These are phyloP conservation scores for Halichoerus grypus DNA, from an alignment of 2,113 vertebrate genomes.

Conservation along the genomic window DNA sequence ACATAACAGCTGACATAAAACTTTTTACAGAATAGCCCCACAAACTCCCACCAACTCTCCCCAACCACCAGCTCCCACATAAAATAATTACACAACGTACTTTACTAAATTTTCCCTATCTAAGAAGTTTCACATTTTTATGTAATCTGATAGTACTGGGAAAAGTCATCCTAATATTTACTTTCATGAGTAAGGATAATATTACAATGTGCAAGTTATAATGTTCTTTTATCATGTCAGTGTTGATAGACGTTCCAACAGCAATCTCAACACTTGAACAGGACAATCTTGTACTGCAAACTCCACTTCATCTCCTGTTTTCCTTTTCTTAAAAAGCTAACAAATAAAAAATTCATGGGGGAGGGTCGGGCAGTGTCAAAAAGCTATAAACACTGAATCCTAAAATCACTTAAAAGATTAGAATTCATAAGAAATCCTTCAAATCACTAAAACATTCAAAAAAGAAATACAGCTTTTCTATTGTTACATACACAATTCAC, in stretches of 20 bases:
- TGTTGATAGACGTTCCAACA: constrained; percentile 52
- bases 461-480: constrained; percentile 42
- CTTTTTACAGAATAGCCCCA: neutral
- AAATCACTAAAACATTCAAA: constrained; percentile 31
- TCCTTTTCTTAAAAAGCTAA: constrained; percentile 57
- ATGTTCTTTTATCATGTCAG: constrained; percentile 41
- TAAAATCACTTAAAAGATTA: neutral
- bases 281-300: constrained; percentile 51
- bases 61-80: neutral
- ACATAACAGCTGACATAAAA: neutral
- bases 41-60: neutral
- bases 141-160: neutral
- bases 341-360: constrained; percentile 29
- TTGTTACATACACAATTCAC: constrained; percentile 61
- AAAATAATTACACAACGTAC: neutral
- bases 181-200: constrained; percentile 13
- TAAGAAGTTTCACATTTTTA: constrained; percentile 45
- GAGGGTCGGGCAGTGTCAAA: neutral
- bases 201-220: constrained; percentile 9
- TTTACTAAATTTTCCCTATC: neutral
- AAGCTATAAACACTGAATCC: neutral
- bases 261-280: constrained; percentile 63
- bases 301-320: constrained; percentile 48
- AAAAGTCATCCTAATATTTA: constrained; percentile 29
- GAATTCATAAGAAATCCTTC: constrained; percentile 58